Evolutionary conservation across 1,140 invertebrate species (phyloP), one percentile per base, ranked within the genome.

Genomic region (Apis dorsata): DNA sequence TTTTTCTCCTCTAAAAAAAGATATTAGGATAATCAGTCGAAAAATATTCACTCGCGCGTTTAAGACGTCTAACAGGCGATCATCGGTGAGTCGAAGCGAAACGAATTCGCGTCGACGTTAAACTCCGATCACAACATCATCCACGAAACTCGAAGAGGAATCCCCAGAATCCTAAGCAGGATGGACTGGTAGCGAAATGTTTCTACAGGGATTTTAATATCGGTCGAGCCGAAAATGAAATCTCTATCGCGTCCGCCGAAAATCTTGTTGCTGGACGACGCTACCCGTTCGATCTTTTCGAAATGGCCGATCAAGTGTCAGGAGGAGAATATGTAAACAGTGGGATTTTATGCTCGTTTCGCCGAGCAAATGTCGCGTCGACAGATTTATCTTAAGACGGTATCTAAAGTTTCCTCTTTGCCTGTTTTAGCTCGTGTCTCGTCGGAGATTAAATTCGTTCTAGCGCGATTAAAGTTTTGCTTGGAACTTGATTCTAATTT

Each of bases 311-410:
- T 71, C 51, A 44, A 51, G 28, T 55, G 63, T 66, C 53, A n/a
- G 51, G 53, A 55, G 44, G n/a, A 63, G 9, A 49, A 78, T 49
- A 66, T 15, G 75, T 62, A 86, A 73, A 68, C 10, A 51, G 60
- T 17, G 7, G 44, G 60, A 53, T 84, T 82, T 78, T 73, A 79
- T 72, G 77, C 72, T 66, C 57, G 63, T 73, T 74, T 71, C 66
- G 11, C 4, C 53, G 49, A 17, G 15, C 51, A 59, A 71, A 79
- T 66, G 81, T 85, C 71, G 71, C 53, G 86, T n/a, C 65, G 86
- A 87, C 87, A 88, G 86, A 44, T 87, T 53, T 85, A 87, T 85
- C 86, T 87, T 11, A 10, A n/a, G 11, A 49, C 53, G 57, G 79
- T 59, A 88, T 87, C 82, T 79, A n/a, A 59, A 63, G 71, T 71